Conservation (phyloP, 2,888 invertebrate species). For the Bedellia somnulentella region DNA sequence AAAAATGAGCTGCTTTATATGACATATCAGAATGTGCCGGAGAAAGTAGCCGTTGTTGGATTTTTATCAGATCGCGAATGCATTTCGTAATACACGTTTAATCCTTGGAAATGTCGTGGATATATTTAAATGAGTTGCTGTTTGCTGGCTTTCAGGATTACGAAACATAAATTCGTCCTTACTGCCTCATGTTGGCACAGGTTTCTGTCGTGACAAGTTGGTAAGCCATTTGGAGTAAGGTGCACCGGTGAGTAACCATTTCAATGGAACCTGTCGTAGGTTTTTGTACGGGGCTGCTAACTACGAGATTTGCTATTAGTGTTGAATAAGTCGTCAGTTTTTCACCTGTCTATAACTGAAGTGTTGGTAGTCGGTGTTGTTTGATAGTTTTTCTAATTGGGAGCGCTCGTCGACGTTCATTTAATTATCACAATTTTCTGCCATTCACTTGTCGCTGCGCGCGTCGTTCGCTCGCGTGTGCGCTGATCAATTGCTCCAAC, state of each 20-base stretch:
- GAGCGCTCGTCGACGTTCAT: constrained; percentile 1
- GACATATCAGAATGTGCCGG: constrained; percentile 9
- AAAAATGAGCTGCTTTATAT: constrained; percentile 9
- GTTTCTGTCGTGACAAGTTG: too few species aligned
- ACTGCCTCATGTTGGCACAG: too few species aligned
- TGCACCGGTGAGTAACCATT: too few species aligned
- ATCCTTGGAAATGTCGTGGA: constrained; percentile 16
- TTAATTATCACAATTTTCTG: constrained; percentile 4
- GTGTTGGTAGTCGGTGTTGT: too few species aligned
- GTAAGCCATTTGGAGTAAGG: too few species aligned
- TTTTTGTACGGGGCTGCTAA: too few species aligned
- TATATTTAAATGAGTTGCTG: constrained; percentile 9
- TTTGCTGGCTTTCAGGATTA: background rate
- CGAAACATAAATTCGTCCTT: too few species aligned
- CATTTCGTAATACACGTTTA: constrained; percentile 17
- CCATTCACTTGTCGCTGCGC: background rate
- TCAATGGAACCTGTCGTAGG: too few species aligned
- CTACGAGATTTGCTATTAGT: background rate
- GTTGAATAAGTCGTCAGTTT: background rate
- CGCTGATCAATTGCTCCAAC: too few species aligned
- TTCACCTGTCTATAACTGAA: constrained; percentile 9
- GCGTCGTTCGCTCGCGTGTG: too few species aligned
- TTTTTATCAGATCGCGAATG: constrained; percentile 15
- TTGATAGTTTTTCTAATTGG: constrained; percentile 10
- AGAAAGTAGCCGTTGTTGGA: constrained; percentile 16